phyloP scores from a whole-genome alignment of 2,113 vertebrate species.

The Turnix velox region DNA sequence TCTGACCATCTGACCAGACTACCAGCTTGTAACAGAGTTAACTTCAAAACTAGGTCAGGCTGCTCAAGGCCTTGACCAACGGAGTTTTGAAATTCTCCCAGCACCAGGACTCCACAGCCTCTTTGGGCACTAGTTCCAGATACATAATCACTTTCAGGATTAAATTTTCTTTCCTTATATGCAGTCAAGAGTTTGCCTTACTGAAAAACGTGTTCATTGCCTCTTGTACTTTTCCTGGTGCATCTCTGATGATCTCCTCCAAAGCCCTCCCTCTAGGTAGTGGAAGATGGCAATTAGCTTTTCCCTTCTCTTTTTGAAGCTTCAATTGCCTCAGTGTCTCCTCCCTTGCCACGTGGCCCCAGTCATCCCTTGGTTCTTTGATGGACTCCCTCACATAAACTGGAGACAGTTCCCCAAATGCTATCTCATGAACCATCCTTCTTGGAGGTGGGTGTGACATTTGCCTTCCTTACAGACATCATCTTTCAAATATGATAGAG shows the following conservation, averaged over 20 bases:
- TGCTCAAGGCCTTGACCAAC: background rate
- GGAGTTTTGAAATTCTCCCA: background rate
- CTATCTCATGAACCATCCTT: background rate
- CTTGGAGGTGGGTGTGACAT: background rate
- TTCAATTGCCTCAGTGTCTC: background rate
- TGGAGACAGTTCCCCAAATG: background rate
- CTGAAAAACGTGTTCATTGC: background rate
- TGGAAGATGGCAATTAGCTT: background rate
- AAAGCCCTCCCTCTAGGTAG: background rate
- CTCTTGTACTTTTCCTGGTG: background rate
- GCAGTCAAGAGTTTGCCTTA: background rate
- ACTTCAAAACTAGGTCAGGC: background rate
- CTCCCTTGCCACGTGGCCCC: background rate
- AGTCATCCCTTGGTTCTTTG: background rate
- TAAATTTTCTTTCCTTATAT: background rate
- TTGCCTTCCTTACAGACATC: slow-evolving; percentile 1
- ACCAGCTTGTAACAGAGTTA: background rate
- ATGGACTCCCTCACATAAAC: background rate
- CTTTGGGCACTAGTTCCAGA: background rate
- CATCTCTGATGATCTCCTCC: background rate
- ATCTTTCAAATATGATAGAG: background rate
- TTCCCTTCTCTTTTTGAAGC: background rate
- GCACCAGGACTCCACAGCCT: background rate
- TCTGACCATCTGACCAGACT: background rate
- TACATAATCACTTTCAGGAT: background rate